Percentiles rank a stretch among this genome's conserved stretches.
These are phyloP conservation scores for Puntigrus tetrazona DNA, from an alignment of 2,113 vertebrate genomes.

Conservation along the genomic window DNA sequence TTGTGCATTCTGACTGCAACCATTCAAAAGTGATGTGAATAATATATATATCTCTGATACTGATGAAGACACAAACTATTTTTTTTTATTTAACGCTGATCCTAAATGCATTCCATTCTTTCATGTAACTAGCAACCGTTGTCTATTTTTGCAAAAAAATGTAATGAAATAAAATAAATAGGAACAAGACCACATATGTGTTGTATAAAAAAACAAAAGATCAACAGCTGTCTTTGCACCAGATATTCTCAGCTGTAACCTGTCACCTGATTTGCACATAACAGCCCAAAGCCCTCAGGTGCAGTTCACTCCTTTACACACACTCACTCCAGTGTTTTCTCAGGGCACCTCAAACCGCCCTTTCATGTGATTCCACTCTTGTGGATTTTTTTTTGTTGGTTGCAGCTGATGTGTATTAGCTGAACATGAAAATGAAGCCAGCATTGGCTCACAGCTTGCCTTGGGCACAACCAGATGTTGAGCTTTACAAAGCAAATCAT, in stretches of 20 bases:
- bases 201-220: background rate
- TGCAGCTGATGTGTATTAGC: slow-evolving; percentile 16
- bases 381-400: slow-evolving; percentile 16
- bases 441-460: slow-evolving; percentile 47
- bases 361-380: background rate
- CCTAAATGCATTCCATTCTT: background rate
- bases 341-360: background rate
- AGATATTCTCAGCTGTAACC: slow-evolving; percentile 1
- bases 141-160: background rate
- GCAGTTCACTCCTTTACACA: background rate
- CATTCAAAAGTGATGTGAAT: too few relatives aligned
- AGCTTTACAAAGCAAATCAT: slow-evolving; percentile 10
- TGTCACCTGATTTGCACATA: slow-evolving; percentile 3
- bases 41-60: too few relatives aligned
- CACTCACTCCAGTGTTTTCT: background rate
- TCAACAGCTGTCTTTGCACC: background rate
- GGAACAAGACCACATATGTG: background rate
- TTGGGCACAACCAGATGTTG: slow-evolving; percentile 64
- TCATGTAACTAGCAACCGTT: background rate
- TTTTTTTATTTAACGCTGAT: background rate
- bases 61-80: too few relatives aligned
- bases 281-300: background rate
- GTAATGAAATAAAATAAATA: too few relatives aligned
- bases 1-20: too few relatives aligned
- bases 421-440: slow-evolving; percentile 43